phyloP scores from a whole-genome alignment of 2,888 invertebrate species.

The Aphodius sticticus region DNA sequence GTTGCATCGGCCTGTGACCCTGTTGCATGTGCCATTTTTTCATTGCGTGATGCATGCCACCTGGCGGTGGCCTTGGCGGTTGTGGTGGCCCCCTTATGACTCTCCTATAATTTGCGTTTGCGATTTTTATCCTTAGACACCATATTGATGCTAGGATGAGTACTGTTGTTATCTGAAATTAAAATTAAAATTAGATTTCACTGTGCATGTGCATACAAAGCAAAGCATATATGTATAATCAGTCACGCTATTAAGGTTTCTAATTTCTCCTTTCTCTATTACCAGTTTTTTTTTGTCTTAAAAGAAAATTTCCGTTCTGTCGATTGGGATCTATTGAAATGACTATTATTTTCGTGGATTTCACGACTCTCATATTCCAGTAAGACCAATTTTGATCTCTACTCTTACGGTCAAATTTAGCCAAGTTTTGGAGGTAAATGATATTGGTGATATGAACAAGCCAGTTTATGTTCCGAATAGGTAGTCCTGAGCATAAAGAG shows the following conservation, averaged over 20 bases:
- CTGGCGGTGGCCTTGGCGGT: slow-evolving; percentile 50
- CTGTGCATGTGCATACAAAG: background rate
- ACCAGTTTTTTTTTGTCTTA: too few relatives aligned
- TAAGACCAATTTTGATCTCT: too few relatives aligned
- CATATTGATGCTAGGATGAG: slow-evolving; percentile 30
- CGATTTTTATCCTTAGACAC: slow-evolving; percentile 25
- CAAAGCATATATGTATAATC: slow-evolving; percentile 6
- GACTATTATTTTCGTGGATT: too few relatives aligned
- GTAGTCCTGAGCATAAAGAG: too few relatives aligned
- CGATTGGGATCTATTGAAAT: too few relatives aligned
- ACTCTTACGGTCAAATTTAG: too few relatives aligned
- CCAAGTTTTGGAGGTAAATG: too few relatives aligned
- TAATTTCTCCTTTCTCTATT: background rate
- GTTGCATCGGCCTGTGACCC: slow-evolving; percentile 35
- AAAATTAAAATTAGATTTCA: background rate
- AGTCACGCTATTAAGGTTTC: background rate
- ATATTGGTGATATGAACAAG: too few relatives aligned
- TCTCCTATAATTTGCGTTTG: slow-evolving; percentile 31
- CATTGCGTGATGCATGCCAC: slow-evolving; percentile 26
- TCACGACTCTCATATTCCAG: too few relatives aligned
- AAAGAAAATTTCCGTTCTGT: too few relatives aligned
- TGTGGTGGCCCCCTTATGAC: slow-evolving; percentile 54
- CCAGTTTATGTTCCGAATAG: too few relatives aligned
- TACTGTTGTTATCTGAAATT: slow-evolving; percentile 29
- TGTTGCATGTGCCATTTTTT: slow-evolving; percentile 45